Conservation (phyloP, 2,888 invertebrate species). For the Stenurella melanura region DNA sequence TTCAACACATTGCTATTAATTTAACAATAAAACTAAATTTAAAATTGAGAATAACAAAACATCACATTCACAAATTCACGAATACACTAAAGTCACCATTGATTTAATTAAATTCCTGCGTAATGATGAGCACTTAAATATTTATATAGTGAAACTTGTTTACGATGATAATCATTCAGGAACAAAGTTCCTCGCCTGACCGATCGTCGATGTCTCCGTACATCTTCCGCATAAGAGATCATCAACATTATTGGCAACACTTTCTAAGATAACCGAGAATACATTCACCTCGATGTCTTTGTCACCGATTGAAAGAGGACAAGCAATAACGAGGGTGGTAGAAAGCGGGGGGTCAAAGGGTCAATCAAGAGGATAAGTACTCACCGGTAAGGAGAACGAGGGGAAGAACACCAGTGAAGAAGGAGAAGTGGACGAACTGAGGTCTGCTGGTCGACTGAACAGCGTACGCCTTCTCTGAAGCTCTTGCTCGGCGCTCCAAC, state of each 20-base stretch:
- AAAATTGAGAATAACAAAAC: background rate
- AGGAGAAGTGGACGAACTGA: constrained; percentile 68
- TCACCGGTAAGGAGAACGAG: constrained; percentile 62
- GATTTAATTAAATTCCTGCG: background rate
- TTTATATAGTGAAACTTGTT: constrained; percentile 4
- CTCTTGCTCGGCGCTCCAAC: constrained; percentile 66
- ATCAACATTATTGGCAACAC: constrained; percentile 46
- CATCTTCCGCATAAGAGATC: constrained; percentile 46
- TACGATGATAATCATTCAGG: background rate
- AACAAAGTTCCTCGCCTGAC: constrained; percentile 43
- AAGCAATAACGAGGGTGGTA: constrained; percentile 51
- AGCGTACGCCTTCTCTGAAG: constrained; percentile 65
- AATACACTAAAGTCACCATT: background rate
- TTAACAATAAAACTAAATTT: background rate
- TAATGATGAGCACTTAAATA: constrained; percentile 13
- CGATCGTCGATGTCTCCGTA: constrained; percentile 60
- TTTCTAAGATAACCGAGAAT: constrained; percentile 52
- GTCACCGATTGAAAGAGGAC: constrained; percentile 53
- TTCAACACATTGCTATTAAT: background rate
- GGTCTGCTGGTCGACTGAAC: constrained; percentile 69
- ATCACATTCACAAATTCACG: constrained; percentile 5
- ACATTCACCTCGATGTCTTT: constrained; percentile 48
- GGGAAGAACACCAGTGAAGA: constrained; percentile 57
- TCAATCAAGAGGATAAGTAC: constrained; percentile 54
- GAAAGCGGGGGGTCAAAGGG: constrained; percentile 60